Evolutionary conservation across 2,113 vertebrate genomes (phyloP).

Genomic region (Onychostruthus taczanowskii): DNA sequence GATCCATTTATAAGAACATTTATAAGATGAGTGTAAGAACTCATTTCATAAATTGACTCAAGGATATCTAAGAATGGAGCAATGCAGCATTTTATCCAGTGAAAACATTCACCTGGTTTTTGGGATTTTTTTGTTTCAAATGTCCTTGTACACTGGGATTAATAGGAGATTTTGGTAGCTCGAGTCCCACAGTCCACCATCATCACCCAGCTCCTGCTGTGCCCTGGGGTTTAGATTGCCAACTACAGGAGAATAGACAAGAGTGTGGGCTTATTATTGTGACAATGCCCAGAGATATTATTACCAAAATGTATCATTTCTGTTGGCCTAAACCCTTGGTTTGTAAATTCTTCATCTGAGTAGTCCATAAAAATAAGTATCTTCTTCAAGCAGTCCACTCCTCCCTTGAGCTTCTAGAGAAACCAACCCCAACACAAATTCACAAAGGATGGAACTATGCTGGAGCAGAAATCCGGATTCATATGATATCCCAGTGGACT

Average conservation of each 20-base stretch:
- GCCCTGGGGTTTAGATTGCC: background rate
- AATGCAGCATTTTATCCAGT: background rate
- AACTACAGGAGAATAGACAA: background rate
- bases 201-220: background rate
- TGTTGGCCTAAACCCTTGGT: background rate
- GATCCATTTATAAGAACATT: background rate
- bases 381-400: background rate
- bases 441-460: background rate
- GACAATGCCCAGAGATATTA: background rate
- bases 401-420: background rate
- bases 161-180: background rate
- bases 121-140: background rate
- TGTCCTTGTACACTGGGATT: fast-evolving
- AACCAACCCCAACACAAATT: background rate
- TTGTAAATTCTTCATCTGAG: background rate
- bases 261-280: background rate
- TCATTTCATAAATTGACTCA: background rate
- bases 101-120: background rate
- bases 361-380: background rate
- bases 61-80: background rate
- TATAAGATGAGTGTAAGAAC: background rate
- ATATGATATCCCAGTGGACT: background rate
- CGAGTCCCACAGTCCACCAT: background rate
- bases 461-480: background rate
- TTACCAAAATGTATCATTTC: background rate